Base-by-base conservation (phyloP, 2,888 invertebrate species). In the Nemotelus pantherinus region DNA sequence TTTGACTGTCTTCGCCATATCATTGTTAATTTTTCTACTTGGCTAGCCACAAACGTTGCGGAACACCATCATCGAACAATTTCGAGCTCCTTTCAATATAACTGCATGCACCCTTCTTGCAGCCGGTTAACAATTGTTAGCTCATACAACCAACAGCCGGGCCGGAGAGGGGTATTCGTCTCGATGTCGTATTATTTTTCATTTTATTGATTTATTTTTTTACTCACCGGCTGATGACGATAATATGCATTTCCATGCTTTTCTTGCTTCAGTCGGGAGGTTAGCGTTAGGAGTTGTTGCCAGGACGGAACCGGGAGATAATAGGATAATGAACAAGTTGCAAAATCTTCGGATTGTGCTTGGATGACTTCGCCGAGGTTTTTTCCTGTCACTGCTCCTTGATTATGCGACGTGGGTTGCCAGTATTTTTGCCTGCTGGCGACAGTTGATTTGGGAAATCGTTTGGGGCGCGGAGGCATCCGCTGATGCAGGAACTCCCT, bases 191-290 rank as follows among this genome's bases (percentile, higher is more conserved):
- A 63, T 63, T 63, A 10, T 41, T 72, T 72, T 43, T 70, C 45
- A 25, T 47, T 63, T 60, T 60, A 74, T 74, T 63, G 74, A 74
- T 74, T 74, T 74, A 43, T 71, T 71, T 72, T 57, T 57, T 44
- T 43, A 74, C 74, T 74, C 41, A 74, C 74, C 74, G 74, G 74
- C 74, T 74, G 60, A 74, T 63, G 74, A 60, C 2, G 25, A 43
- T 25, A 25, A 25, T 70, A 53, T 74, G 74, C 74, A 60, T 63
- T 74, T 74, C 74, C 63, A 63, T 3, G 60, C 60, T 41, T 6
- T 10, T 45, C 25, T 25, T 25, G 25, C 25, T 25, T 25, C 25
- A 25, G 25, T 25, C 25, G 25, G 25, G 25, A 25, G 1, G 25
- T 25, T 25, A 25, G 25, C 25, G 25, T 25, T 1, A 25, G 25